Conservation (phyloP, 1,140 invertebrate genomes). For the Leptonema lineaticorne region DNA sequence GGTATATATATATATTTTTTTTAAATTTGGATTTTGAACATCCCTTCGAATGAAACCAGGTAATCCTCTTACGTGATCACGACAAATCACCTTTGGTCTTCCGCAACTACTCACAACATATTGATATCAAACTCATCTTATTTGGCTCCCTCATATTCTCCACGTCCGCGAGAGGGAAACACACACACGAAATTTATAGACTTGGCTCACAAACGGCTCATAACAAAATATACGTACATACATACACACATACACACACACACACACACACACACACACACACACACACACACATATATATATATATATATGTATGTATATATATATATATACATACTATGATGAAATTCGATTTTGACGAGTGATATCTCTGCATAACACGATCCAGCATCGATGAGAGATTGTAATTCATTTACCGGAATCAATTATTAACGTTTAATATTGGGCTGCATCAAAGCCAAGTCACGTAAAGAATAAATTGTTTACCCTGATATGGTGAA, state of each 20-base stretch:
- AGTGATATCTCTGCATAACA: too few relatives aligned
- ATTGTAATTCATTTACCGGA: not conserved
- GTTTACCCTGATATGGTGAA: constrained; percentile 32
- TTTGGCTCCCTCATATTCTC: constrained; percentile 21
- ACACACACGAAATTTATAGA: constrained; percentile 36
- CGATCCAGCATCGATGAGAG: too few relatives aligned
- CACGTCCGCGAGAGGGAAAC: constrained; percentile 24
- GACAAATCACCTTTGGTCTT: constrained; percentile 38
- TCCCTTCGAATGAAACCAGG: not conserved
- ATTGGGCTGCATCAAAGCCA: constrained; percentile 22
- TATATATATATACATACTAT: too few relatives aligned
- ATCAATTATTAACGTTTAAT: constrained; percentile 29
- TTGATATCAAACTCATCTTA: constrained; percentile 33
- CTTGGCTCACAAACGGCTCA: not conserved
- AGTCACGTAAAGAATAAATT: constrained; percentile 40
- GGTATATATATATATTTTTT: too few relatives aligned
- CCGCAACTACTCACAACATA: constrained; percentile 33
- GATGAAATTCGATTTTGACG: too few relatives aligned
- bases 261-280: too few relatives aligned
- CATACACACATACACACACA: too few relatives aligned
- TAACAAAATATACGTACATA: too few relatives aligned
- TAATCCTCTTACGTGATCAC: constrained; percentile 34
- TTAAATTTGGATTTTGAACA: not conserved
- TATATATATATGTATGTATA: too few relatives aligned
- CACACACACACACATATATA: too few relatives aligned